phyloP scores from a whole-genome alignment of 35 echinoderm and acorn worm species.

The Eucidaris tribuloides region DNA sequence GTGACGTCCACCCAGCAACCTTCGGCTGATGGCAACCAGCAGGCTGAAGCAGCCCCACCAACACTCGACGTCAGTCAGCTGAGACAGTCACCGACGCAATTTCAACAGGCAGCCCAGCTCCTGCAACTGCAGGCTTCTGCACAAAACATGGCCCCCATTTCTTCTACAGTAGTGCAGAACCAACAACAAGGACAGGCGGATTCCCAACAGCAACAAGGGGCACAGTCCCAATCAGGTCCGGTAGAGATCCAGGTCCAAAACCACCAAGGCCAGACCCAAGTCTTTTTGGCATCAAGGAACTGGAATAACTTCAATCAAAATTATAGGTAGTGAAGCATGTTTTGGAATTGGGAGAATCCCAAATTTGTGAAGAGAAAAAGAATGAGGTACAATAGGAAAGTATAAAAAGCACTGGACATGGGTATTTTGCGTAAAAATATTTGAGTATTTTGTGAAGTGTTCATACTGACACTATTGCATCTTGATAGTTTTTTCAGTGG shows the following conservation, averaged over 20 bases:
- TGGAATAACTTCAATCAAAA: not conserved
- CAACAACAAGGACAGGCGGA: slow-evolving; percentile 25
- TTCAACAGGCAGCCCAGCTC: slow-evolving; percentile 55
- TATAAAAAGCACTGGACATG: too few species aligned
- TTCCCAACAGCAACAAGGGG: slow-evolving; percentile 33
- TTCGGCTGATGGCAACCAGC: not conserved
- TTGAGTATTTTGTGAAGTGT: too few species aligned
- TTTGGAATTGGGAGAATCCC: too few species aligned
- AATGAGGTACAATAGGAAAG: too few species aligned
- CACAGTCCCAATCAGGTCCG: not conserved
- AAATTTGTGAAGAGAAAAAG: too few species aligned
- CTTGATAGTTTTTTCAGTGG: too few species aligned
- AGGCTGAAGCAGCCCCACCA: slow-evolving; percentile 7
- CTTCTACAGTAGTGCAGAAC: slow-evolving; percentile 37
- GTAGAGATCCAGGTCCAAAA: slow-evolving; percentile 33
- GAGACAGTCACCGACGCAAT: slow-evolving; percentile 44
- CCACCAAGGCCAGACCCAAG: slow-evolving; percentile 10
- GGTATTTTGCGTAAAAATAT: too few species aligned
- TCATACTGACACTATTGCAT: too few species aligned
- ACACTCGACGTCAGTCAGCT: slow-evolving; percentile 72
- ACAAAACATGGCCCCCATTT: slow-evolving; percentile 29
- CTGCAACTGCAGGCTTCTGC: slow-evolving; percentile 51
- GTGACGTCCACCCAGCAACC: not conserved
- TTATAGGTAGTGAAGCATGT: not conserved
- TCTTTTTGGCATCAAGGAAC: slow-evolving; percentile 1